phyloP scores from a whole-genome alignment of 2,797 vertebrate species.

The Telmatherina bonti region DNA sequence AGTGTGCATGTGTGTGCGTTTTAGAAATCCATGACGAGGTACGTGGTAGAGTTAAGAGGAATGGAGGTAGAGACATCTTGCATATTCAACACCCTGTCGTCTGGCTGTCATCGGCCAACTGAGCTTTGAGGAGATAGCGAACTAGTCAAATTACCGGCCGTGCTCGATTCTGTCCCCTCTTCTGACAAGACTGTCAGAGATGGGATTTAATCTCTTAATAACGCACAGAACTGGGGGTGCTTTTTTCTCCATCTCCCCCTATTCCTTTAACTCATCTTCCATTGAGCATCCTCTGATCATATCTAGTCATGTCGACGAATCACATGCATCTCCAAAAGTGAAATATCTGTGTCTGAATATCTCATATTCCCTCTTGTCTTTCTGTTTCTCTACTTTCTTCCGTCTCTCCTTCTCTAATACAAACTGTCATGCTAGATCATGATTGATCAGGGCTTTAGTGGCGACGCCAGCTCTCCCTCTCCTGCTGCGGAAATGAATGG shows the following conservation, averaged over 20 bases:
- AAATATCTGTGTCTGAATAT: slow-evolving; percentile 76
- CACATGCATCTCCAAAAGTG: slow-evolving; percentile 74
- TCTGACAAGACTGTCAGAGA: slow-evolving; percentile 85
- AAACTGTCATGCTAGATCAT: slow-evolving; percentile 78
- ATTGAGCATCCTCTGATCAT: slow-evolving; percentile 74
- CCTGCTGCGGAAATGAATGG: slow-evolving; percentile 72
- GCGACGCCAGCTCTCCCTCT: slow-evolving; percentile 72
- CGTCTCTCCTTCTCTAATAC: slow-evolving; percentile 72
- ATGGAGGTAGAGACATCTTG: slow-evolving; percentile 76
- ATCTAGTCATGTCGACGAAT: slow-evolving; percentile 85
- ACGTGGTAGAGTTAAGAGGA: slow-evolving; percentile 57
- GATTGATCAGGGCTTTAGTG: slow-evolving; percentile 79
- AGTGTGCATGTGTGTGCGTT: slow-evolving; percentile 29
- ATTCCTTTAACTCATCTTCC: slow-evolving; percentile 42
- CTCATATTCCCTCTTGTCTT: slow-evolving; percentile 52
- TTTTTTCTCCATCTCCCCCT: slow-evolving; percentile 30
- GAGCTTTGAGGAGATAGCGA: slow-evolving; percentile 80
- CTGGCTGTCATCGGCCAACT: slow-evolving; percentile 81
- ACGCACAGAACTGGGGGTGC: slow-evolving; percentile 70
- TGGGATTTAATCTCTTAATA: slow-evolving; percentile 87
- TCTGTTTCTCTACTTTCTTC: slow-evolving; percentile 55
- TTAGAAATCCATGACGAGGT: slow-evolving; percentile 51
- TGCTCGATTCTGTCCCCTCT: slow-evolving; percentile 81
- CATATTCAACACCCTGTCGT: slow-evolving; percentile 84
- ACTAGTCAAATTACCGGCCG: slow-evolving; percentile 86